Base-by-base conservation (phyloP, 2,888 invertebrate species). In the Lasioglossum leucozonium region DNA sequence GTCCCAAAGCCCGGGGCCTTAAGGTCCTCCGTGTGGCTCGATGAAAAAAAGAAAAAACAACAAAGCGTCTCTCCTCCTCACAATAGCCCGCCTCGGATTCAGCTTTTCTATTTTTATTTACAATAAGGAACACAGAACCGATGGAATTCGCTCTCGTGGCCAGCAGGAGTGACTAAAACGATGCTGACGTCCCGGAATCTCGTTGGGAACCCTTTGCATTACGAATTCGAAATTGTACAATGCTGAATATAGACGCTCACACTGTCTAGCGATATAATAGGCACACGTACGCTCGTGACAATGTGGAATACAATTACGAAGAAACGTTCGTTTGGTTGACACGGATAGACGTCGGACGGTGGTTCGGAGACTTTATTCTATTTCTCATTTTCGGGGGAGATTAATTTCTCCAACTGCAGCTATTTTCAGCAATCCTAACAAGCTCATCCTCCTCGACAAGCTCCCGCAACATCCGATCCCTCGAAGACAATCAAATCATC, bases 21-120 rank as follows among this genome's bases (percentile, higher is more conserved):
- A 87, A 88, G 87, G 87, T 87, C 90, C 90, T 87, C 83, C 81
- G 22, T 75, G 82, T 75, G 82, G 86, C 89, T 88, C 84, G 83
- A 86, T 90, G 92, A 91, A 92, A 93, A 93, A 93, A 86, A 89
- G 92, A 91, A 92, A 93, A 93, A 93, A 91, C 92, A 93, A 93
- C 93, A 93, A 93, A 93, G 92, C 89, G 77, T 84, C 81, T 37
- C 73, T 40, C 55, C 26, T n/a, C 51, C 67, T 79, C 74, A 83
- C 80, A 80, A 86, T 80, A 40, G 75, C 67, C 40, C 40, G 67
- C 73, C 78, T 44, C 37, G 55, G 81, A 74, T 22, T 72, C 86
- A 74, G 84, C 82, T 85, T 81, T 82, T 82, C 86, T 86, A 75
- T 86, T 84, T 75, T 75, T 77, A 62, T 86, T 82, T 82, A 82